Conservation (phyloP, 1,140 invertebrate genomes). For the Berghia stephanieae region DNA sequence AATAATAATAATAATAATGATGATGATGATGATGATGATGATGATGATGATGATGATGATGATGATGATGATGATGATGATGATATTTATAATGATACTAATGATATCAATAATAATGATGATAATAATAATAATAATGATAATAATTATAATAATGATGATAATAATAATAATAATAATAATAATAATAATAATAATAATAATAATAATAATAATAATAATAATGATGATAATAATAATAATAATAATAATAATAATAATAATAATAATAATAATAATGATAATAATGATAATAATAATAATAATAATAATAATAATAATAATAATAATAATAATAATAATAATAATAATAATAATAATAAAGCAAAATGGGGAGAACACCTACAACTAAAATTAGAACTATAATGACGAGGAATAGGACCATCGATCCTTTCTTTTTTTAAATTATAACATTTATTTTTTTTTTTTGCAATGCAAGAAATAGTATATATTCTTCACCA, state of each 20-base stretch:
- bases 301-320: not conserved
- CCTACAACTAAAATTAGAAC: no score
- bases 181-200: not conserved
- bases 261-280: not conserved
- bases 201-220: not conserved
- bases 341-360: not conserved
- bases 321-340: not conserved
- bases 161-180: not conserved
- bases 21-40: slow-evolving; percentile 8
- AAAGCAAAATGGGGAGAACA: no score
- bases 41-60: slow-evolving; percentile 9
- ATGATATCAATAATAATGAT: not conserved
- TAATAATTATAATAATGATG: not conserved
- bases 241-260: not conserved
- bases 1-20: not conserved
- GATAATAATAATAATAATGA: not conserved
- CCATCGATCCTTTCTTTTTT: no score
- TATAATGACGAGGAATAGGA: no score
- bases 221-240: not conserved
- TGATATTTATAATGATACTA: no score
- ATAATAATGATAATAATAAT: not conserved
- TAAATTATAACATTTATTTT: no score
- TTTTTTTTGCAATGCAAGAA: no score
- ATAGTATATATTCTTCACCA: no score
- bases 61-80: slow-evolving; percentile 9